A percentile compares a stretch with the other conserved stretches of the same genome.
phyloP scores from a whole-genome alignment of 2,888 invertebrate genomes.

The Eupelmus urozonus region DNA sequence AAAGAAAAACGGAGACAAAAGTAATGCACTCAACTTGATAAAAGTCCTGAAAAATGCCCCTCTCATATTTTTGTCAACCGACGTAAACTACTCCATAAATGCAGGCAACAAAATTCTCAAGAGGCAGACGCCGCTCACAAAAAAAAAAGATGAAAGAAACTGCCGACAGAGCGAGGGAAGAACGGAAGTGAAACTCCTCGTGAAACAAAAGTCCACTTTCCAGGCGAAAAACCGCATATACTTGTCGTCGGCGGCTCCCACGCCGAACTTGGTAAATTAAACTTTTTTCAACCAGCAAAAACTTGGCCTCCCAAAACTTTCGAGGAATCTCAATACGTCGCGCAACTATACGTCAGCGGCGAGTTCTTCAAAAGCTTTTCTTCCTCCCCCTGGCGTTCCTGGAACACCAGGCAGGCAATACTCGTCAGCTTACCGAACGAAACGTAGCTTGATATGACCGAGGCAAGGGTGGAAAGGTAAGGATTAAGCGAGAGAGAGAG shows the following conservation, averaged over 20 bases:
- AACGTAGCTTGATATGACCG: too few species aligned
- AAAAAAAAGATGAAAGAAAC: conserved; percentile 16
- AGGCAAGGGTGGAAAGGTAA: too few species aligned
- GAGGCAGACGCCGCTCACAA: background rate
- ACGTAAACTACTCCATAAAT: conserved; percentile 40
- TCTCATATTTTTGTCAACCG: conserved; percentile 36
- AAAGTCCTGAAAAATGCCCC: background rate
- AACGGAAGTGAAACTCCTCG: conserved; percentile 37
- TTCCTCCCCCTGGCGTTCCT: background rate
- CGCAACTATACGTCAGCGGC: background rate
- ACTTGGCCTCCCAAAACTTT: conserved; percentile 51
- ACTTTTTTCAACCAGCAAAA: conserved; percentile 54
- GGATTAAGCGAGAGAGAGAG: too few species aligned
- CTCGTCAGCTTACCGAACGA: background rate
- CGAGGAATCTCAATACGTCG: conserved; percentile 53
- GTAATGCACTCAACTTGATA: conserved; percentile 16
- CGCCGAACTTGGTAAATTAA: conserved; percentile 55
- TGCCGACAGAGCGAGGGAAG: background rate
- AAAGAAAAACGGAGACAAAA: conserved; percentile 7
- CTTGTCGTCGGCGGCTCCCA: conserved; percentile 38
- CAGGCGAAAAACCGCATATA: conserved; percentile 54
- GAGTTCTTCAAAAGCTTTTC: conserved; percentile 45
- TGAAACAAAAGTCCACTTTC: conserved; percentile 51
- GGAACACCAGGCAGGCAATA: background rate
- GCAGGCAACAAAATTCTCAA: conserved; percentile 27